Percentiles rank a stretch among this genome's conserved stretches.
Conservation (phyloP, 1,140 invertebrate species). For the Chrysomallon squamiferum region DNA sequence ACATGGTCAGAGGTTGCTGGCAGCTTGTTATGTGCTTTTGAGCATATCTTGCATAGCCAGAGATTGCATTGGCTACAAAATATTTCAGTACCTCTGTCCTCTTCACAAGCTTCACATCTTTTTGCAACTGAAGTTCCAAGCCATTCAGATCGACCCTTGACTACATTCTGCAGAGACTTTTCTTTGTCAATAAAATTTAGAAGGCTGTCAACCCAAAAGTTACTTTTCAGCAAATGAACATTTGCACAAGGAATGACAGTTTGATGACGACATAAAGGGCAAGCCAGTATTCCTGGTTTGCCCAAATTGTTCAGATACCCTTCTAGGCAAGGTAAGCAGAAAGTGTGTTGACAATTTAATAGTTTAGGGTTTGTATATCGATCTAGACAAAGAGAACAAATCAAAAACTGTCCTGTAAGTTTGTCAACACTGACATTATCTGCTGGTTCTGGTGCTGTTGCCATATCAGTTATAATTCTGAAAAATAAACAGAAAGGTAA, state of each 20-base stretch:
- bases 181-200: neutral
- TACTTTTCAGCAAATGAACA: neutral
- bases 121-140: neutral
- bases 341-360: neutral
- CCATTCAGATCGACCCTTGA: neutral
- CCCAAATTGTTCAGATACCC: neutral
- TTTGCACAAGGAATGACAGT: neutral
- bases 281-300: neutral
- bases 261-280: neutral
- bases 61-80: neutral
- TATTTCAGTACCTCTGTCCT: neutral
- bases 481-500: too few species aligned
- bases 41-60: neutral
- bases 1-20: neutral
- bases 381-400: neutral
- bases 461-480: too few species aligned
- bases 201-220: neutral
- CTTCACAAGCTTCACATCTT: neutral
- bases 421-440: too few species aligned
- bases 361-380: neutral
- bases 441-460: too few species aligned
- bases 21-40: neutral
- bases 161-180: neutral
- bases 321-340: neutral
- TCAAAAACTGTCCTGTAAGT: neutral